These are phyloP conservation scores for Lycocorax pyrrhopterus DNA, from an alignment of 2,113 vertebrate genomes.

Conservation along the genomic window DNA sequence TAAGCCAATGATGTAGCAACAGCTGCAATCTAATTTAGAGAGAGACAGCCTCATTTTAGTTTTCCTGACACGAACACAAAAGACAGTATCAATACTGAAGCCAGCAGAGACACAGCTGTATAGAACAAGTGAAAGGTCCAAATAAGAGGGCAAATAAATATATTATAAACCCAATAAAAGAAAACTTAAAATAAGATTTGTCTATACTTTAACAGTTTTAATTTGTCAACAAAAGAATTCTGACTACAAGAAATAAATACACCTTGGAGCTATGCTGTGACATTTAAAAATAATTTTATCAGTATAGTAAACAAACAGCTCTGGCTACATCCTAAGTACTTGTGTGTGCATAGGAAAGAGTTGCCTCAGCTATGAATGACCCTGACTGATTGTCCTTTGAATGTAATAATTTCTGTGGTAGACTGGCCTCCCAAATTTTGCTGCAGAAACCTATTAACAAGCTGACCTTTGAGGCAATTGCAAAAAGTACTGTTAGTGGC, in stretches of 20 bases:
- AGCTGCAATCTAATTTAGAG: constrained; percentile 53
- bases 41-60: constrained; percentile 40
- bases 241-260: neutral
- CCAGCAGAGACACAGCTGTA: neutral
- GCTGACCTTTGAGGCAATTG: neutral
- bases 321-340: neutral
- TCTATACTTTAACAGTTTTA: neutral
- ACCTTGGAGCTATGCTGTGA: neutral
- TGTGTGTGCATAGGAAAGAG: neutral
- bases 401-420: neutral
- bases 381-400: neutral
- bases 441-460: neutral
- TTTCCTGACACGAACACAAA: constrained; percentile 31
- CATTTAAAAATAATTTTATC: neutral
- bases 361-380: neutral
- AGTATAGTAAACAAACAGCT: neutral
- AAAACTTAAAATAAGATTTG: neutral
- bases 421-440: neutral
- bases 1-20: constrained; percentile 48
- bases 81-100: constrained; percentile 24
- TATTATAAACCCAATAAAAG: neutral
- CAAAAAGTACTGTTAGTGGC: neutral
- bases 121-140: neutral
- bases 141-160: neutral
- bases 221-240: neutral